Base-by-base conservation (phyloP, 1,140 invertebrate genomes). In the Schlechtendalia chinensis region DNA sequence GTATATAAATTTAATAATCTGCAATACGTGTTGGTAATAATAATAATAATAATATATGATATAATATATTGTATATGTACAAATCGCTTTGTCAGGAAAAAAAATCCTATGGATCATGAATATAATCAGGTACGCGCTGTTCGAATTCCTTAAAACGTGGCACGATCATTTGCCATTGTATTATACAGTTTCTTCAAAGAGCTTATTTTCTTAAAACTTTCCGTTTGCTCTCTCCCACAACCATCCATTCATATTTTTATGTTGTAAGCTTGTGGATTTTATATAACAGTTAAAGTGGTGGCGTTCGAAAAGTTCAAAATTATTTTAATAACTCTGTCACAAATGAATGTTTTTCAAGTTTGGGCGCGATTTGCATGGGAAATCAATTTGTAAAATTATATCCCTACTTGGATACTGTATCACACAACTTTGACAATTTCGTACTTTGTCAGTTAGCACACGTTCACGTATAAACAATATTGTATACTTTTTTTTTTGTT, bases 381-480 rank as follows among this genome's bases (percentile, higher is more conserved):
- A 27, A 69, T 69, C 22, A 24, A 50, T 69, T 67, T 22, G 39
- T 19, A 10, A 45, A n/a, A 22, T 65, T 67, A n/a, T 67, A 69
- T 19, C 22, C 22, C 22, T 24, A 69, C n/a, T 22, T 5, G 29
- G 22, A 14, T 69, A 47, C 32, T 39, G 8, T 39, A 39, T 11
- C 11, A 1, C 19, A 32, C 14, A 67, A 67, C 65, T 17, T 47
- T 22, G 22, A 47, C 65, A 17, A 69, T 22, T 47, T 58, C 54
- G 32, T 19, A 24, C n/a, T 69, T 69, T 69, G 1, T n/a, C n/a
- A 47, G 24, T 24, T 65, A 65, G 2, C 16, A 53, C 53, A 19
- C 53, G 53, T 17, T 54, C 19, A 5, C 16, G 2, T 3, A 19
- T n/a, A 54, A 5, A 54, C 19, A 19, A 19, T 54, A 54, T 54